A percentile compares a stretch with the other conserved stretches of the same genome.
phyloP scores from a whole-genome alignment of 2,888 invertebrate genomes.

The Ctenicera cuprea region DNA sequence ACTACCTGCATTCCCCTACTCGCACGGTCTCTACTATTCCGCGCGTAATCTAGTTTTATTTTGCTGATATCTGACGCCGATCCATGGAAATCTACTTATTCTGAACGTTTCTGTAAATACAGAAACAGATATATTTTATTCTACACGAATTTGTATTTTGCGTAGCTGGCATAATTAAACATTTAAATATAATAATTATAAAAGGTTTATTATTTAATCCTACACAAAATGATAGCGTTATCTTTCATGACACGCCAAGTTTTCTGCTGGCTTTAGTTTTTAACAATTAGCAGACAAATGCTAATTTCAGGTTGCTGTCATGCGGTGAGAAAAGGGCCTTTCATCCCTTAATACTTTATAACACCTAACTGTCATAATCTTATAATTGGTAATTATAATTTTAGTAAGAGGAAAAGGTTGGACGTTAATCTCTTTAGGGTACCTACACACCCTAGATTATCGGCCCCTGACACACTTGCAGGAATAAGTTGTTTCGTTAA shows the following conservation, averaged over 20 bases:
- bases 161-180: no score
- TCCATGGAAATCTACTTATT: no score
- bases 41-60: no score
- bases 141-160: no score
- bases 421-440: slow-evolving; percentile 18
- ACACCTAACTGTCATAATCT: slow-evolving; percentile 29
- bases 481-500: no score
- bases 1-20: not conserved
- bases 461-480: not conserved
- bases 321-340: slow-evolving; percentile 15
- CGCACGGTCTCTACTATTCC: not conserved
- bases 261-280: not conserved
- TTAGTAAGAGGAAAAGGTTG: slow-evolving; percentile 16
- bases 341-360: slow-evolving; percentile 18
- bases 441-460: not conserved
- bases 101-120: no score
- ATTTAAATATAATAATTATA: no score
- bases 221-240: no score
- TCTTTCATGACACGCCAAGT: not conserved
- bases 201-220: no score
- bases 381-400: slow-evolving; percentile 23
- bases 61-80: no score
- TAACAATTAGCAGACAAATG: slow-evolving; percentile 8
- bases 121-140: no score
- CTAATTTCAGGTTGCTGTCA: slow-evolving; percentile 15